Evolutionary conservation across 35 echinoderm and acorn worm species (phyloP), one percentile per base, ranked within the genome.

Genomic region (Ptychodera flava): DNA sequence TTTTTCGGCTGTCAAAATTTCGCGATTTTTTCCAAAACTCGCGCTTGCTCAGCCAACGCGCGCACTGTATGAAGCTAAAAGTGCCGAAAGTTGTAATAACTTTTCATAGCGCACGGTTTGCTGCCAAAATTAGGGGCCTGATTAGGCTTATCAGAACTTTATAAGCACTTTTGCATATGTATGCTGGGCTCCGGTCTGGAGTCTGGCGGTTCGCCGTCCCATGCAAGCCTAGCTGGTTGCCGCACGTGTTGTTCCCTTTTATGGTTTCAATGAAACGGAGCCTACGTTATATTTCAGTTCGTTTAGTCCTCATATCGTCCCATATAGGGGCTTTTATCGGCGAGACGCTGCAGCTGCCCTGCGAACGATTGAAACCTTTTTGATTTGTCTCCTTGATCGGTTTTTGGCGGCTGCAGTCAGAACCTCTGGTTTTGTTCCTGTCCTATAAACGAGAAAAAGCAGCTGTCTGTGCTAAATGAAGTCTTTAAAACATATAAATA

Each of bases 401-500:
- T 64, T 64, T 22, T 22, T 64, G 22, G 45, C 45, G 45, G 45
- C 45, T 64, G 45, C 45, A 22, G 22, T 22, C 22, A 64, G 45
- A 12, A 22, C 45, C 45, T 22, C 45, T 64, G 6, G 45, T 64
- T 64, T 64, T 64, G 45, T 64, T 64, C 22, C 45, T 64, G 22
- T 64, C 6, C 45, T 64, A 64, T 64, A 64, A 64, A 64, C 22
- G 45, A 64, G 45, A 6, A 6, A 64, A 64, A 22, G 45, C 45
- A 64, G 45, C 45, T 64, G 45, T 22, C 45, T 64, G 6, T 64
- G 6, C 45, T 64, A 64, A 64, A 64, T 64, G 45, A 64, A 64
- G 45, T 64, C 45, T 64, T 64, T 64, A 64, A 64, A 64, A 64
- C 45, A 64, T 64, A 64, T 64, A 64, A 64, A 64, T 64, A 64